These are phyloP conservation scores for Mormyrus iriodes DNA, from an alignment of 2,113 vertebrate species.

Conservation along the genomic window DNA sequence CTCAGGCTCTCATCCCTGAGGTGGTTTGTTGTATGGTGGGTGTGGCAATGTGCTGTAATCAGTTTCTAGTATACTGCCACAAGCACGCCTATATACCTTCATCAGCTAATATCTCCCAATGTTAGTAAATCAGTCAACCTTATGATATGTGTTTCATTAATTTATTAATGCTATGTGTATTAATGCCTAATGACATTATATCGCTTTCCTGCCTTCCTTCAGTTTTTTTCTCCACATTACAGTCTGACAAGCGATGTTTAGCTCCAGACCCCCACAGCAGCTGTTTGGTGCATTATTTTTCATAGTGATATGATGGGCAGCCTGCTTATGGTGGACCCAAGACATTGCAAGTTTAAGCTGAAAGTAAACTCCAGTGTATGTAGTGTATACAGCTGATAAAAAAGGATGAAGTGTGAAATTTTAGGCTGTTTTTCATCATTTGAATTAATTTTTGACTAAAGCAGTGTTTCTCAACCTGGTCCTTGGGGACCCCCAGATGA, in stretches of 20 bases:
- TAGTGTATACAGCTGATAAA: not conserved
- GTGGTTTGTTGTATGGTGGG: too few species aligned
- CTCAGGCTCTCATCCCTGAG: too few species aligned
- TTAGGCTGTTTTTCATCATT: not conserved
- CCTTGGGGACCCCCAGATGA: not conserved
- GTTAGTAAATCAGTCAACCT: not conserved
- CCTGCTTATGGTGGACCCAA: not conserved
- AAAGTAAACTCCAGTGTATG: not conserved
- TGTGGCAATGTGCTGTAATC: too few species aligned
- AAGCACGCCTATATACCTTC: not conserved
- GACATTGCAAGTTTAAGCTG: not conserved
- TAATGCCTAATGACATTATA: not conserved
- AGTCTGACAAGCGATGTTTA: not conserved
- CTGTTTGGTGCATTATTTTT: not conserved
- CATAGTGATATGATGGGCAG: not conserved
- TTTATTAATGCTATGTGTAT: slow-evolving; percentile 3
- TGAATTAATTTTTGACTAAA: not conserved
- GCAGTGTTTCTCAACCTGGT: not conserved
- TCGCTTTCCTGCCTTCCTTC: not conserved
- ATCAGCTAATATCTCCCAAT: not conserved
- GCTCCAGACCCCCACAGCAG: not conserved
- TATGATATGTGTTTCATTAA: not conserved
- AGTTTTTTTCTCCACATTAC: not conserved
- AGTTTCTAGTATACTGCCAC: not conserved
- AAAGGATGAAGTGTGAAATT: not conserved